Evolutionary conservation across 1,140 invertebrate species (phyloP).

Genomic region (Melanaphis sacchari): DNA sequence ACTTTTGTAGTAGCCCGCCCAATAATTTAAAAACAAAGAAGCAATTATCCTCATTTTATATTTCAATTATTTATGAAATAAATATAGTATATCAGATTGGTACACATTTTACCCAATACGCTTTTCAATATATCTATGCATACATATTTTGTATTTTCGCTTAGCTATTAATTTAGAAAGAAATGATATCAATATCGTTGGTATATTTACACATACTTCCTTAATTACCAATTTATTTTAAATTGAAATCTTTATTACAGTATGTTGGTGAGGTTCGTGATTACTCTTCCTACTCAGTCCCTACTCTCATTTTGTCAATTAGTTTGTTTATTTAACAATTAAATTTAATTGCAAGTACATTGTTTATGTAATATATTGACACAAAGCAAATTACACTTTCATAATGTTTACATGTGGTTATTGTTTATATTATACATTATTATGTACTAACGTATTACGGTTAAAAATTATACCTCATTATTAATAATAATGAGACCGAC

Average conservation of each 20-base stretch:
- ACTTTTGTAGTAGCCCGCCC: neutral
- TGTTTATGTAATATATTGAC: constrained; percentile 7
- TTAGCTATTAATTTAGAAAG: neutral
- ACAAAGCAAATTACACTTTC: neutral
- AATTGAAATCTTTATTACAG: neutral
- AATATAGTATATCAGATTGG: neutral
- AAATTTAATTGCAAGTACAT: neutral
- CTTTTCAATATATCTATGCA: neutral
- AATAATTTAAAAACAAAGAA: neutral
- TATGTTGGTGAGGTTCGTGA: neutral
- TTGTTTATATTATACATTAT: constrained; percentile 3
- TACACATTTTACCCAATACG: neutral
- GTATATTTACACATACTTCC: neutral
- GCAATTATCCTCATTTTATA: neutral
- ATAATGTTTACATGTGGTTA: neutral
- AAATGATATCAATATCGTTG: neutral
- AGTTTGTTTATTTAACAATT: neutral
- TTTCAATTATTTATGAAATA: neutral
- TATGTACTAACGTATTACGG: neutral
- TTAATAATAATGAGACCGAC: neutral
- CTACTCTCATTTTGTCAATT: neutral
- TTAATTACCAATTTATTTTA: neutral
- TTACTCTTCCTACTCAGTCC: neutral
- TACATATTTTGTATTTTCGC: neutral
- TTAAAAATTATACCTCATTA: constrained; percentile 13